phyloP scores from a whole-genome alignment of 2,113 vertebrate genomes.

The Burhinus oedicnemus region DNA sequence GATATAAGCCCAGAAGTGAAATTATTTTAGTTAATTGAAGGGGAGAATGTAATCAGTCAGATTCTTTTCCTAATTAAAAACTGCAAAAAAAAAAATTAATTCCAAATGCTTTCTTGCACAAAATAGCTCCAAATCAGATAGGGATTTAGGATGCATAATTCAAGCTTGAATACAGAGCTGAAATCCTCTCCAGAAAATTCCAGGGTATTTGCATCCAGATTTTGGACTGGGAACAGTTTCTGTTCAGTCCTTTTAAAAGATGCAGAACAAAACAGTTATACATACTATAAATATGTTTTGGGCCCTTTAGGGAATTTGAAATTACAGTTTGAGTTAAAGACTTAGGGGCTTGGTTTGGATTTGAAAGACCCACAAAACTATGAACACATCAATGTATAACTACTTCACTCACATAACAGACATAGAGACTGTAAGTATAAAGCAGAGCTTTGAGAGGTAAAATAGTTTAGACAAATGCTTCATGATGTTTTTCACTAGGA shows the following conservation, averaged over 20 bases:
- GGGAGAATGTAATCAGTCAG: constrained; percentile 66
- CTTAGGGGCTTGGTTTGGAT: neutral
- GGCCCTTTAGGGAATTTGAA: neutral
- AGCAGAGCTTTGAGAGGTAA: neutral
- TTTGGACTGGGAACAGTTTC: neutral
- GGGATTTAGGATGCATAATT: constrained; percentile 24
- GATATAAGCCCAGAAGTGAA: constrained; percentile 63
- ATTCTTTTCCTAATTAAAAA: constrained; percentile 65
- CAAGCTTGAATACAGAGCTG: neutral
- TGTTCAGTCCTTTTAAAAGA: neutral
- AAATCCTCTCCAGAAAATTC: constrained; percentile 33
- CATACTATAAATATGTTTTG: neutral
- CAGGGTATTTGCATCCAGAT: neutral
- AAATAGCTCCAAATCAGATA: constrained; percentile 58
- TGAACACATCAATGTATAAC: neutral
- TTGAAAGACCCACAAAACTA: neutral
- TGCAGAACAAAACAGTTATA: neutral
- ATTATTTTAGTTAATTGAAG: constrained; percentile 69
- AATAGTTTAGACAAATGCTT: neutral
- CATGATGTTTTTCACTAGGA: neutral
- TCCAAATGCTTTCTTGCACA: constrained; percentile 54
- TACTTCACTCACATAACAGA: neutral
- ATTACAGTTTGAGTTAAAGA: neutral
- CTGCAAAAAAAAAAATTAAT: constrained; percentile 4
- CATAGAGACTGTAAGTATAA: neutral